A percentile compares a stretch with the other conserved stretches of the same genome.
Conservation (phyloP, 2,888 invertebrate genomes). For the Disparrhopalites patrizii region DNA sequence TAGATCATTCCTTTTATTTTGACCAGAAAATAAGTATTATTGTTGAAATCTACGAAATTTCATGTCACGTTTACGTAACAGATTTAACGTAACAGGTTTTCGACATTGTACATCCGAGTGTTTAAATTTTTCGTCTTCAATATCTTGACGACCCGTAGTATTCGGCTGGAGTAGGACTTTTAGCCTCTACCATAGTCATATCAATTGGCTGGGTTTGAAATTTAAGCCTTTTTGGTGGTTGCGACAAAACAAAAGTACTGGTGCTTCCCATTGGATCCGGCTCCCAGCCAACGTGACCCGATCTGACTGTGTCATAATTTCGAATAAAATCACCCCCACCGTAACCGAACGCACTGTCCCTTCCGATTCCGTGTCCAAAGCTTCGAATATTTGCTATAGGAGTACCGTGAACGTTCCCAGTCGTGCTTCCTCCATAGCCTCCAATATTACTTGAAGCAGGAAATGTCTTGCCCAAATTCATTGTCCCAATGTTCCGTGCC, state of each 20-base stretch:
- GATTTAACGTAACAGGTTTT: no score
- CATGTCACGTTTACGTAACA: no score
- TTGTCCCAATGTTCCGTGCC: neutral
- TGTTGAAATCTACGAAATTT: no score
- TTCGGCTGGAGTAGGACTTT: slow-evolving; percentile 1
- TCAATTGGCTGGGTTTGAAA: slow-evolving; percentile 9
- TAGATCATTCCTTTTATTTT: no score
- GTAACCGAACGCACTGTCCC: neutral
- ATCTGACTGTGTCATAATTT: neutral
- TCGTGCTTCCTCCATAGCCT: neutral
- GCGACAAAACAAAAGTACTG: slow-evolving; percentile 15
- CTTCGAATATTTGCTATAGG: no score
- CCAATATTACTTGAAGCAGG: neutral
- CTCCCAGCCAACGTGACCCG: neutral
- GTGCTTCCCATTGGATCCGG: neutral
- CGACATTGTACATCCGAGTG: no score
- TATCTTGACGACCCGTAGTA: neutral
- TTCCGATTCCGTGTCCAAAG: no score
- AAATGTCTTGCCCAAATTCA: neutral
- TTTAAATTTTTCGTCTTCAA: neutral
- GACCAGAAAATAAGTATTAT: no score
- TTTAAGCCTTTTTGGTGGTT: slow-evolving; percentile 23
- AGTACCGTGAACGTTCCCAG: neutral
- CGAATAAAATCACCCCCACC: neutral
- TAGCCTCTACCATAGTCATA: slow-evolving; percentile 7